Percentiles rank a stretch among this genome's conserved stretches.
phyloP scores from a whole-genome alignment of 1,140 invertebrate species.

The Cyrtorhinus lividipennis region DNA sequence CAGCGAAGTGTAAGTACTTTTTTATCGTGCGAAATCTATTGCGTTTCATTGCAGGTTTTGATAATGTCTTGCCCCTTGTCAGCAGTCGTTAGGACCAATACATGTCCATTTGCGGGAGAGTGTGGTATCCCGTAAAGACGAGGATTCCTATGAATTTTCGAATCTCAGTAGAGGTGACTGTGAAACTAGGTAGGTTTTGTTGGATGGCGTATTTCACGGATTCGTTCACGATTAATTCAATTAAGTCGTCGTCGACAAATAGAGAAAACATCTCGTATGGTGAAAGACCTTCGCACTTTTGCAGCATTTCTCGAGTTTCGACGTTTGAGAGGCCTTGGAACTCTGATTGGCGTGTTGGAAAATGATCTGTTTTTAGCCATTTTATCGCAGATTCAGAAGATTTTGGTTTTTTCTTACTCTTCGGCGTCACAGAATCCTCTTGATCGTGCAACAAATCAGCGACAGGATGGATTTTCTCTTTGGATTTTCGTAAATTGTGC shows the following conservation, averaged over 20 bases:
- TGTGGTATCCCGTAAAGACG: background rate
- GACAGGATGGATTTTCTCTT: too few species aligned
- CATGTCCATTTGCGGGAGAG: background rate
- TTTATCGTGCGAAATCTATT: background rate
- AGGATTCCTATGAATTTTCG: background rate
- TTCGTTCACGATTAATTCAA: background rate
- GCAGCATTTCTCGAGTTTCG: background rate
- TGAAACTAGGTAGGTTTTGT: background rate
- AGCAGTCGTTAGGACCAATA: conserved; percentile 4
- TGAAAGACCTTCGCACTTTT: background rate
- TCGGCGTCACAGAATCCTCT: too few species aligned
- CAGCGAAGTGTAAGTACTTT: background rate
- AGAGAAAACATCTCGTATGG: background rate
- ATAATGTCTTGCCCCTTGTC: conserved; percentile 4
- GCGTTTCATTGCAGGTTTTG: background rate
- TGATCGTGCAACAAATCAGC: too few species aligned
- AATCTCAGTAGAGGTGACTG: background rate
- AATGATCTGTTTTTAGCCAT: background rate
- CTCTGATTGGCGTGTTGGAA: background rate
- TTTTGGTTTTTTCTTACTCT: background rate
- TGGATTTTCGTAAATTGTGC: conserved; percentile 9
- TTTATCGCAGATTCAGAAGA: background rate
- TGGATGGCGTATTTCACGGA: background rate
- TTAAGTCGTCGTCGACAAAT: background rate
- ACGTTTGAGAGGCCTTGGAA: background rate